phyloP scores from a whole-genome alignment of 2,113 vertebrate genomes.

The Dicaeum eximium region DNA sequence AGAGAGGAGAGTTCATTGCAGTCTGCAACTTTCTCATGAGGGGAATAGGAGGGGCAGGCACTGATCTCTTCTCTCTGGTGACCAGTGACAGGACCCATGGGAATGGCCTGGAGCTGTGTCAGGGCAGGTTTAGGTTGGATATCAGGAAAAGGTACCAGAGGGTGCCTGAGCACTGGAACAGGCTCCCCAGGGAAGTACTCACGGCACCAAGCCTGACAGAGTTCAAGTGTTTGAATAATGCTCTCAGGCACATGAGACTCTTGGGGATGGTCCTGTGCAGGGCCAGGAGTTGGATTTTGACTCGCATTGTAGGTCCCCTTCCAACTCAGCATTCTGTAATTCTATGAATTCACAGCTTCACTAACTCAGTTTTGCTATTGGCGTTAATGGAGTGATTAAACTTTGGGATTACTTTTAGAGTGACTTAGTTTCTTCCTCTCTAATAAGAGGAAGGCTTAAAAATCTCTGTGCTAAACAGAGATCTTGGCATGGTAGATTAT shows the following conservation, averaged over 20 bases:
- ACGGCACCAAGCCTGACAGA: neutral
- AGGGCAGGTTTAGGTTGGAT: accelerated
- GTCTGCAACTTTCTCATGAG: accelerated
- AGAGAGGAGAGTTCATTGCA: accelerated
- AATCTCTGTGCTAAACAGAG: neutral
- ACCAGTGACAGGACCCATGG: accelerated
- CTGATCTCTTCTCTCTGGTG: neutral
- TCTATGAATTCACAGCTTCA: neutral
- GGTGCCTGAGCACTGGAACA: accelerated
- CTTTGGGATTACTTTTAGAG: neutral
- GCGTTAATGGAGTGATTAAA: neutral
- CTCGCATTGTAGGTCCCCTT: neutral
- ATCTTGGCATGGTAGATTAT: neutral
- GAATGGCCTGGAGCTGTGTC: too few species aligned
- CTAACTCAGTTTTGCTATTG: neutral
- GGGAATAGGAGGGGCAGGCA: neutral
- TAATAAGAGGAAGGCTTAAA: neutral
- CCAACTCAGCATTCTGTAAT: neutral
- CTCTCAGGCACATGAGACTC: neutral
- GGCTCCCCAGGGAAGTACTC: neutral
- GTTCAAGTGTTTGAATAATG: neutral
- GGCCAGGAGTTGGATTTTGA: accelerated
- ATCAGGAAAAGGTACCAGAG: neutral
- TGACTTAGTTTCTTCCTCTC: neutral
- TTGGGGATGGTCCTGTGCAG: too few species aligned